These are phyloP conservation scores for Amblyteles armatorius DNA, from an alignment of 2,888 invertebrate genomes.

Conservation along the genomic window DNA sequence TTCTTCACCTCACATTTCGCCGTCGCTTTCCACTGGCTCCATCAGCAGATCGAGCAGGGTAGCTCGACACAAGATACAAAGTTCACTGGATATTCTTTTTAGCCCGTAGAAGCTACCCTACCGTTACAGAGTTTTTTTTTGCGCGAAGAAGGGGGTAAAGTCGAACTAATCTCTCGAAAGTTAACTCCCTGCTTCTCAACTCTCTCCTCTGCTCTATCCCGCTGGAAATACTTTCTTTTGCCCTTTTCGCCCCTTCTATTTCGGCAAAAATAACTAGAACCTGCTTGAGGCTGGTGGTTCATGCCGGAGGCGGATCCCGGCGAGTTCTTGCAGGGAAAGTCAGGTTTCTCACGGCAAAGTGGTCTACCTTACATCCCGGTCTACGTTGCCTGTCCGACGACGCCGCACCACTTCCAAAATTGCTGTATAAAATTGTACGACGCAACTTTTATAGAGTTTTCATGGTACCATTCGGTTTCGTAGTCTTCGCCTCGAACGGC, in stretches of 20 bases:
- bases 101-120: conserved; percentile 13
- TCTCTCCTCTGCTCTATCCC: conserved; percentile 18
- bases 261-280: conserved; percentile 48
- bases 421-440: conserved; percentile 52
- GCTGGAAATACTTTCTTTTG: conserved; percentile 54
- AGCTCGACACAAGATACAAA: conserved; percentile 49
- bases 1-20: conserved; percentile 10
- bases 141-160: conserved; percentile 55
- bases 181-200: conserved; percentile 62
- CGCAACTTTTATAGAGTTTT: conserved; percentile 61
- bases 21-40: conserved; percentile 18
- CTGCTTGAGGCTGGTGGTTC: conserved; percentile 23
- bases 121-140: conserved; percentile 27
- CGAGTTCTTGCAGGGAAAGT: conserved; percentile 37
- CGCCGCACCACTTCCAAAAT: conserved; percentile 39
- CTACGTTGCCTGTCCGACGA: conserved; percentile 20
- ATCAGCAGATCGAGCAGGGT: conserved; percentile 41
- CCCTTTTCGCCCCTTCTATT: conserved; percentile 32
- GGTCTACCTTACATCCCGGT: conserved; percentile 24
- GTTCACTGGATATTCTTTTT: conserved; percentile 63
- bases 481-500: conserved; percentile 14
- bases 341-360: conserved; percentile 38
- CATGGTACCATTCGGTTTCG: conserved; percentile 41
- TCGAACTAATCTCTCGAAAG: conserved; percentile 70
- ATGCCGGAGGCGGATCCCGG: conserved; percentile 6